Conservation (phyloP, 2,888 invertebrate genomes). For the Frankliniella intonsa region DNA sequence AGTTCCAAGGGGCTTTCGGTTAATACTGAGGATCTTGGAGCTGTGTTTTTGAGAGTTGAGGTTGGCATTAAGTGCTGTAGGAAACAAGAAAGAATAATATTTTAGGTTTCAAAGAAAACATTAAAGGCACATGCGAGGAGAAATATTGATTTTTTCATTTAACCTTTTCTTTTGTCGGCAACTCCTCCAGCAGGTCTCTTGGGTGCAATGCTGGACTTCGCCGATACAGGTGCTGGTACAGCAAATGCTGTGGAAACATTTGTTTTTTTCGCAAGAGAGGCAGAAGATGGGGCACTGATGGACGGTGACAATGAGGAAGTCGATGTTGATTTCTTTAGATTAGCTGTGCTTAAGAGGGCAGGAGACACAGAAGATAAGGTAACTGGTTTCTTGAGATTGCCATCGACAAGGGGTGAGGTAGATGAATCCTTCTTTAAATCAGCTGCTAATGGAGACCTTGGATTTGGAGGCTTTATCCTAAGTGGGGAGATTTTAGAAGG, state of each 20-base stretch:
- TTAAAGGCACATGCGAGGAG: not conserved
- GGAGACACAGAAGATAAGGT: not conserved
- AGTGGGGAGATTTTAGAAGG: not conserved
- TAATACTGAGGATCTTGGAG: not conserved
- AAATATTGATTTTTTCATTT: not conserved
- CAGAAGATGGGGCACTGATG: too few species aligned
- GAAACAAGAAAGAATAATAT: not conserved
- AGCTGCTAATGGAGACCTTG: not conserved
- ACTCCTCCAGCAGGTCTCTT: not conserved
- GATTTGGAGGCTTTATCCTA: not conserved
- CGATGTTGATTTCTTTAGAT: not conserved
- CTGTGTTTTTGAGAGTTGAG: not conserved
- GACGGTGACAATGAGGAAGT: not conserved
- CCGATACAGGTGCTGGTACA: not conserved
- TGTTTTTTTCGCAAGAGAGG: not conserved
- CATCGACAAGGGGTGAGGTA: not conserved
- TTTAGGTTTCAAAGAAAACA: not conserved
- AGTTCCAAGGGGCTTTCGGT: not conserved
- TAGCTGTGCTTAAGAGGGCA: not conserved
- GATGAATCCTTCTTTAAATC: not conserved
- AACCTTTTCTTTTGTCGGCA: not conserved
- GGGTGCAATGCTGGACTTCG: not conserved
- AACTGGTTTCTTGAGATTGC: not conserved
- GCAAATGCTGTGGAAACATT: not conserved
- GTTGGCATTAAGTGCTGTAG: not conserved